Evolutionary conservation across 1,140 invertebrate genomes (phyloP).

Genomic region (Samia ricini): DNA sequence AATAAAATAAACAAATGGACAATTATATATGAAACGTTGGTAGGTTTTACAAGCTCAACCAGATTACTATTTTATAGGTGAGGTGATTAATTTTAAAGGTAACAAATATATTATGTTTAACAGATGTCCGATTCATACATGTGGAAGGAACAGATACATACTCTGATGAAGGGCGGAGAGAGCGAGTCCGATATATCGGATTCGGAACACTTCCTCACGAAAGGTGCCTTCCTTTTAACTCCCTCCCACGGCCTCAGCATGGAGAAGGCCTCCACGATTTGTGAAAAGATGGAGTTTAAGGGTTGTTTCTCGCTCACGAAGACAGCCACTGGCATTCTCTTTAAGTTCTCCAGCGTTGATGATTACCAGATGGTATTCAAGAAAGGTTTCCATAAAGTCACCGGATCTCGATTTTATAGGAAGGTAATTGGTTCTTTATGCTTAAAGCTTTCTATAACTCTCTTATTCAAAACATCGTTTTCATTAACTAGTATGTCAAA

Average conservation of each 20-base stretch:
- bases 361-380: slow-evolving; percentile 91
- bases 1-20: too few species aligned
- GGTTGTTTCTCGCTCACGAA: slow-evolving; percentile 90
- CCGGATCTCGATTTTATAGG: slow-evolving; percentile 86
- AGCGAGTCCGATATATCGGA: slow-evolving; percentile 83
- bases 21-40: too few species aligned
- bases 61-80: too few species aligned
- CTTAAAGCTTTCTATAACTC: background rate
- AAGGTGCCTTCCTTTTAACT: slow-evolving; percentile 88
- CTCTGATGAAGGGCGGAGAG: slow-evolving; percentile 78
- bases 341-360: slow-evolving; percentile 91
- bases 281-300: slow-evolving; percentile 92
- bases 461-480: background rate
- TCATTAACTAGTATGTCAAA: too few species aligned
- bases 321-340: slow-evolving; percentile 91
- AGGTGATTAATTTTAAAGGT: too few species aligned
- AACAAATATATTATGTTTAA: slow-evolving; percentile 3
- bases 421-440: slow-evolving; percentile 78
- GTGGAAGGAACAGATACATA: slow-evolving; percentile 77
- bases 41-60: too few species aligned
- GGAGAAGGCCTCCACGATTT: slow-evolving; percentile 90
- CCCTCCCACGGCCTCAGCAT: slow-evolving; percentile 90
- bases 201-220: slow-evolving; percentile 82
- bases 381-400: slow-evolving; percentile 91
- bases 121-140: slow-evolving; percentile 73